Conservation (phyloP, 2,888 invertebrate species). For the Uropetala carovei region DNA sequence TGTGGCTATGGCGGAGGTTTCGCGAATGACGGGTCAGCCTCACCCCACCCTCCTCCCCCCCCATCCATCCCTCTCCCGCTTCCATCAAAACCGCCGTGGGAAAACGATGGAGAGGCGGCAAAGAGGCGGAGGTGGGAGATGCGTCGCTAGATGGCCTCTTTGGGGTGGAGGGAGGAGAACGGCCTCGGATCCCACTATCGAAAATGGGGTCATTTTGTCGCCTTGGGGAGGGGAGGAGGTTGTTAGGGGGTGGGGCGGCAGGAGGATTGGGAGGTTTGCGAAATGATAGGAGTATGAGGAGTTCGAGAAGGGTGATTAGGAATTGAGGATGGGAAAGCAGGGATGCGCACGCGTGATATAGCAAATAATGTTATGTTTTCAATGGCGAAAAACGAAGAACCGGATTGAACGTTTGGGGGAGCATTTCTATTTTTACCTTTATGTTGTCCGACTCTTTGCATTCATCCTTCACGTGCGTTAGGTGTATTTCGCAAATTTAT, state of each 20-base stretch:
- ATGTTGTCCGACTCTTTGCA: too few relatives aligned
- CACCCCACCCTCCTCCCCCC: background rate
- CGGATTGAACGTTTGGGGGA: background rate
- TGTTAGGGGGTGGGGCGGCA: background rate
- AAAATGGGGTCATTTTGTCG: slow-evolving; percentile 10
- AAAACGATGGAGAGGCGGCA: background rate
- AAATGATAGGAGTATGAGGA: slow-evolving; percentile 1
- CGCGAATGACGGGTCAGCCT: background rate
- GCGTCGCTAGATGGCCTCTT: background rate
- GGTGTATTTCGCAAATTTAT: too few relatives aligned
- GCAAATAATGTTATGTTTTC: slow-evolving; percentile 14
- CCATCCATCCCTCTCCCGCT: background rate
- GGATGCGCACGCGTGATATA: background rate
- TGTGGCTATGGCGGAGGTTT: background rate
- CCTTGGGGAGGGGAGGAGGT: background rate
- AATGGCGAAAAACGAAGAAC: background rate
- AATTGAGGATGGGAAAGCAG: background rate
- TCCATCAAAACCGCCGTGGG: background rate
- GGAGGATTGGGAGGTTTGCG: background rate
- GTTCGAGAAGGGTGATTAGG: background rate
- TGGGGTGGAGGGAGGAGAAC: background rate
- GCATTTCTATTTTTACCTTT: background rate
- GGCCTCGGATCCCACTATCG: background rate
- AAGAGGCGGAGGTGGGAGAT: background rate
- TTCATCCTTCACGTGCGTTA: too few relatives aligned